Conservation (phyloP, 2,113 vertebrate species). For the Rhea pennata region DNA sequence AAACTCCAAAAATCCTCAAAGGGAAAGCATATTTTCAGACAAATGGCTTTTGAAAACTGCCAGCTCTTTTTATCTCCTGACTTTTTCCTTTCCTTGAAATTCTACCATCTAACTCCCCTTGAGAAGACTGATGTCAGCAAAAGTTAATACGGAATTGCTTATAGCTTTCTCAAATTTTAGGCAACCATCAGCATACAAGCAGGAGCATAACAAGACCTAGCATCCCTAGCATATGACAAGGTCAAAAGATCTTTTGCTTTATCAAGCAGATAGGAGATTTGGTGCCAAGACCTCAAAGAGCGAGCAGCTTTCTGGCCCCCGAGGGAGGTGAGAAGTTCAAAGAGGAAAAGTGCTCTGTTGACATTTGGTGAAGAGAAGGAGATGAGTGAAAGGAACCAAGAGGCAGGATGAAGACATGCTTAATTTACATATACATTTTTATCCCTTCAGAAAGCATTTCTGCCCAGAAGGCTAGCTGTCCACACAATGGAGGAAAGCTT, state of each 20-base stretch:
- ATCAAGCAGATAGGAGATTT: not conserved
- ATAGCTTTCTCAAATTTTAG: not conserved
- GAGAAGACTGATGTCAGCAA: not conserved
- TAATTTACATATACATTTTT: not conserved
- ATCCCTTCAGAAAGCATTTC: not conserved
- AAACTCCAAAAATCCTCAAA: not conserved
- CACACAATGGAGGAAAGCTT: not conserved
- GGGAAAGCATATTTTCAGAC: not conserved
- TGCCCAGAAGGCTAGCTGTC: not conserved
- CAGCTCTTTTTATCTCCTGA: not conserved
- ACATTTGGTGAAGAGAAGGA: not conserved
- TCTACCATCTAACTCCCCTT: not conserved
- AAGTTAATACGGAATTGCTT: not conserved
- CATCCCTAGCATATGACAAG: not conserved
- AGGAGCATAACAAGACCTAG: not conserved
- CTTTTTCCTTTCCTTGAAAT: not conserved
- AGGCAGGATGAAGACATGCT: not conserved
- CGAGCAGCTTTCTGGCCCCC: not conserved
- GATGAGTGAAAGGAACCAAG: not conserved
- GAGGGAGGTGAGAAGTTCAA: not conserved
- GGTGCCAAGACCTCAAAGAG: not conserved
- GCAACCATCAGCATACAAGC: not conserved
- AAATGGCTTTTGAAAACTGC: not conserved
- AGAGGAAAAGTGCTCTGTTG: not conserved
- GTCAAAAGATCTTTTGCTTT: not conserved